These are phyloP conservation scores for Agrilus cyanescens DNA, from an alignment of 2,888 invertebrate genomes.

Conservation along the genomic window DNA sequence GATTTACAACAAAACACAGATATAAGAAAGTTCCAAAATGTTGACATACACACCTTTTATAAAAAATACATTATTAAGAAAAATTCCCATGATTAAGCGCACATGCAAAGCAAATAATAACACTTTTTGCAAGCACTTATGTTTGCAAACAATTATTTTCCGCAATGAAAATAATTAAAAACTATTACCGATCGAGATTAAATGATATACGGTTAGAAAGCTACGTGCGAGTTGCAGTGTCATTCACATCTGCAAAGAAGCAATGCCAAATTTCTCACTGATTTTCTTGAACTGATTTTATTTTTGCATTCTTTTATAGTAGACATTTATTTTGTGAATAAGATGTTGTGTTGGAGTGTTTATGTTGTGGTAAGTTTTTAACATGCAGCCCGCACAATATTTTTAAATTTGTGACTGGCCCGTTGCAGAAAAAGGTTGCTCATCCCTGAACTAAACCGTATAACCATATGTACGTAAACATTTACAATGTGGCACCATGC, in stretches of 20 bases:
- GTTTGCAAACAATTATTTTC: constrained; percentile 8
- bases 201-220: constrained; percentile 2
- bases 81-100: neutral
- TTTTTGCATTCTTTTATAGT: too few species aligned
- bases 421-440: constrained; percentile 3
- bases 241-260: constrained; percentile 1
- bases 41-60: too few species aligned
- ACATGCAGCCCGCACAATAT: too few species aligned
- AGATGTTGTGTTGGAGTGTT: too few species aligned
- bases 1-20: constrained; percentile 11
- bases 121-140: constrained; percentile 8
- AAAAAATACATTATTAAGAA: neutral
- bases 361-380: too few species aligned
- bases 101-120: neutral
- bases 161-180: constrained; percentile 1
- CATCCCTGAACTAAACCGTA: too few species aligned
- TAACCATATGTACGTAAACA: too few species aligned
- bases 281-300: too few species aligned
- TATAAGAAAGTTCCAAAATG: constrained; percentile 8
- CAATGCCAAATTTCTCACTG: neutral
- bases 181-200: neutral
- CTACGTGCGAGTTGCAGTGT: neutral
- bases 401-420: neutral
- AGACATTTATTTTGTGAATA: neutral
- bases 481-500: too few species aligned